phyloP scores from a whole-genome alignment of 2,113 vertebrate genomes.

The Ptilorrhoa leucosticta region DNA sequence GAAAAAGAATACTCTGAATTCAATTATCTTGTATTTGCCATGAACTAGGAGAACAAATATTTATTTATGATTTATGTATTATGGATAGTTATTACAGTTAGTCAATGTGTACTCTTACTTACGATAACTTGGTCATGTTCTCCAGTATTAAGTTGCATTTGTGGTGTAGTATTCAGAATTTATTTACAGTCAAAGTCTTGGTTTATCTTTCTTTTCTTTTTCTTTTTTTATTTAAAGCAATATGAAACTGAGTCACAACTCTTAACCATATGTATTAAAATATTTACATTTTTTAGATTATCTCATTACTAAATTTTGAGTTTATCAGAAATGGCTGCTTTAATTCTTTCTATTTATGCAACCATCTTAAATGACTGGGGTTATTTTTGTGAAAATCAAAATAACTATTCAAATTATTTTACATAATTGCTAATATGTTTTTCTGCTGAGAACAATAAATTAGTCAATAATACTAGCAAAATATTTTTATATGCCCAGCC shows the following conservation, averaged over 20 bases:
- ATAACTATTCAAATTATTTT: neutral
- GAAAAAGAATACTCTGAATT: neutral
- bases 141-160: neutral
- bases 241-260: neutral
- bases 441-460: neutral
- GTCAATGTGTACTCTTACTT: neutral
- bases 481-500: neutral
- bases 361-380: neutral
- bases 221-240: neutral
- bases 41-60: neutral
- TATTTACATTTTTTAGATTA: neutral
- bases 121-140: neutral
- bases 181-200: neutral
- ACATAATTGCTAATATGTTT: neutral
- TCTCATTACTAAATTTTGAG: neutral
- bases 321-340: neutral
- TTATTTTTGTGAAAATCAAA: neutral
- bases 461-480: neutral
- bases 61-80: neutral
- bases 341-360: neutral
- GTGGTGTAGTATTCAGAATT: neutral
- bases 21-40: neutral
- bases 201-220: neutral
- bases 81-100: neutral
- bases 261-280: neutral